phyloP scores from a whole-genome alignment of 2,113 vertebrate species.

The Phrynosoma platyrhinos region DNA sequence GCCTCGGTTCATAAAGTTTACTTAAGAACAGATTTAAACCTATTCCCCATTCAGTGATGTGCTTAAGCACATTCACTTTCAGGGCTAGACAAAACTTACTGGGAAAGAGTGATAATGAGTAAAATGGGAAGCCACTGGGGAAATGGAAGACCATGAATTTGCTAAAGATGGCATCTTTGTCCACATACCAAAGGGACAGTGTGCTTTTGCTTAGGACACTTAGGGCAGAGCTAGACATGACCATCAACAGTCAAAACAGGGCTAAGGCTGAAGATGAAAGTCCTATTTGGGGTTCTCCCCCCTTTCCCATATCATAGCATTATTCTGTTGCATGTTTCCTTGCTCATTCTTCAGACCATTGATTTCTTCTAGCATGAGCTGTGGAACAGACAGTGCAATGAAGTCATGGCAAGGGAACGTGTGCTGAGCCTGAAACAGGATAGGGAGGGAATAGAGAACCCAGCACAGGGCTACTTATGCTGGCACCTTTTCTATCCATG shows the following conservation, averaged over 20 bases:
- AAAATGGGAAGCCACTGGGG: background rate
- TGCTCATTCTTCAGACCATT: background rate
- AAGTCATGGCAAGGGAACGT: background rate
- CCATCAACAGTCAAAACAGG: background rate
- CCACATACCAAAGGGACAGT: background rate
- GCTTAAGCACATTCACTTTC: constrained; percentile 5
- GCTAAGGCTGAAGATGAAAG: background rate
- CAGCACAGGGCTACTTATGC: background rate
- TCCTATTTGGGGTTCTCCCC: too few relatives aligned
- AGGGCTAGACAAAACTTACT: background rate
- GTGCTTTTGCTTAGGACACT: background rate
- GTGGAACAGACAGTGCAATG: background rate
- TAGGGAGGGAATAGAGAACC: background rate
- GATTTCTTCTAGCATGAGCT: background rate
- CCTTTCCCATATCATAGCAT: background rate
- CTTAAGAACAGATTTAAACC: constrained; percentile 31
- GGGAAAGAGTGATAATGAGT: background rate
- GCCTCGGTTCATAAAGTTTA: constrained; percentile 32
- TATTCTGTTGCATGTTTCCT: background rate
- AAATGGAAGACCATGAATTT: background rate
- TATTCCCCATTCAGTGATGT: constrained; percentile 26
- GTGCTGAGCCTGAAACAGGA: background rate
- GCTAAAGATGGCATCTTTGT: background rate
- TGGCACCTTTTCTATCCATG: background rate
- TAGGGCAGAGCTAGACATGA: background rate